These are phyloP conservation scores for Etheostoma cragini DNA, from an alignment of 2,113 vertebrate species.

Conservation along the genomic window DNA sequence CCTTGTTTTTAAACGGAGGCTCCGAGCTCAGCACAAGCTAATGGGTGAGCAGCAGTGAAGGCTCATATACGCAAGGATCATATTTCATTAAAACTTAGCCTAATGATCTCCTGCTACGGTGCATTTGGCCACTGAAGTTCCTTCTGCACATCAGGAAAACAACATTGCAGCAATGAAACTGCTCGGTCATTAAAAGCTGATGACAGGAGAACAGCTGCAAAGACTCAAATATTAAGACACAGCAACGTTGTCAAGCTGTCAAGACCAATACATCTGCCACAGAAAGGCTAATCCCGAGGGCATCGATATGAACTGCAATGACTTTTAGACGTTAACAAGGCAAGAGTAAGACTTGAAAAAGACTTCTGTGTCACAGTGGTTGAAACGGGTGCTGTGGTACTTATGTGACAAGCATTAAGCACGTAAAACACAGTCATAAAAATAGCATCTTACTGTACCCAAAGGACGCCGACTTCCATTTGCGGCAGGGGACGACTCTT, in stretches of 20 bases:
- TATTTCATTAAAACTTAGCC: conserved; percentile 54
- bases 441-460: conserved; percentile 78
- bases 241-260: conserved; percentile 57
- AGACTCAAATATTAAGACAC: conserved; percentile 25
- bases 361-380: not conserved
- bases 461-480: conserved; percentile 84
- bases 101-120: conserved; percentile 54
- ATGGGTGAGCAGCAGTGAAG: conserved; percentile 40
- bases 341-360: conserved; percentile 11
- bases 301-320: conserved; percentile 3
- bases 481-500: conserved; percentile 72
- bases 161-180: conserved; percentile 37
- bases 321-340: conserved; percentile 37
- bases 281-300: conserved; percentile 41
- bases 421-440: not conserved
- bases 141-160: conserved; percentile 24
- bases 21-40: conserved; percentile 44
- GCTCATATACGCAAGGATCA: conserved; percentile 44
- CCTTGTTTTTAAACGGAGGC: conserved; percentile 33
- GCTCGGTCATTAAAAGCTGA: conserved; percentile 54
- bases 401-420: conserved; percentile 10
- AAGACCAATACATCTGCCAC: conserved; percentile 1
- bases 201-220: conserved; percentile 48
- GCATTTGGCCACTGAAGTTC: conserved; percentile 27
- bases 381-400: not conserved